Percentiles rank a stretch among this genome's conserved stretches.
Evolutionary conservation across 2,113 vertebrate genomes (phyloP).

Genomic region (Arothron firmamentum): DNA sequence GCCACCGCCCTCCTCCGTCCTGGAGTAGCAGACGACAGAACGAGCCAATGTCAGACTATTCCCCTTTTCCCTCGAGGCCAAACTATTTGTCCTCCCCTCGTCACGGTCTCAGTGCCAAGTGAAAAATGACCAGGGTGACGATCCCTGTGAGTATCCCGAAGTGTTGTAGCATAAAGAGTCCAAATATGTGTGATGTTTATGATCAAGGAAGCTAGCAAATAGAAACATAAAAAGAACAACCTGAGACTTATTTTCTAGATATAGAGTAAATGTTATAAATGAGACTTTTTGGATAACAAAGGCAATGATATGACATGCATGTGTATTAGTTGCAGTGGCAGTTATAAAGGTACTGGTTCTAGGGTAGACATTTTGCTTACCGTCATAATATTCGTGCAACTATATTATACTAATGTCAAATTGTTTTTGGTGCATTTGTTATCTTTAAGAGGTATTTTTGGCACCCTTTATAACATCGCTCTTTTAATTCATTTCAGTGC

Average conservation of each 20-base stretch:
- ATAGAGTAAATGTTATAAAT: constrained; percentile 51
- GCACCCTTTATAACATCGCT: constrained; percentile 56
- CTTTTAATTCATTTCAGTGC: constrained; percentile 42
- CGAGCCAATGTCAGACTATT: constrained; percentile 32
- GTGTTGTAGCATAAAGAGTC: constrained; percentile 62
- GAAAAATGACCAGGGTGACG: constrained; percentile 34
- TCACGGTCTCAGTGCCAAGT: constrained; percentile 46
- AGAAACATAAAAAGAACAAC: constrained; percentile 47
- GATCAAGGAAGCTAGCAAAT: constrained; percentile 53
- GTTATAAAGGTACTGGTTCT: constrained; percentile 44
- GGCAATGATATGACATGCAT: constrained; percentile 77
- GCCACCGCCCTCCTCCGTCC: constrained; percentile 85
- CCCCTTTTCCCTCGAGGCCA: constrained; percentile 42
- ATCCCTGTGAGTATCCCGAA: constrained; percentile 52
- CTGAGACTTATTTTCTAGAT: constrained; percentile 63
- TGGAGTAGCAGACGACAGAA: constrained; percentile 78
- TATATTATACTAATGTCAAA: constrained; percentile 49
- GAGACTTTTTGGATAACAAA: constrained; percentile 60
- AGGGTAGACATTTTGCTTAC: constrained; percentile 40
- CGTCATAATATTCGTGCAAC: constrained; percentile 54
- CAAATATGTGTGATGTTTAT: constrained; percentile 58
- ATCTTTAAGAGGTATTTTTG: constrained; percentile 50
- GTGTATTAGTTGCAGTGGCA: constrained; percentile 67
- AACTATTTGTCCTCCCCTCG: constrained; percentile 44
- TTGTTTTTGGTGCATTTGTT: constrained; percentile 58